Conservation (phyloP, 2,888 invertebrate genomes). For the Eledone cirrhosa region DNA sequence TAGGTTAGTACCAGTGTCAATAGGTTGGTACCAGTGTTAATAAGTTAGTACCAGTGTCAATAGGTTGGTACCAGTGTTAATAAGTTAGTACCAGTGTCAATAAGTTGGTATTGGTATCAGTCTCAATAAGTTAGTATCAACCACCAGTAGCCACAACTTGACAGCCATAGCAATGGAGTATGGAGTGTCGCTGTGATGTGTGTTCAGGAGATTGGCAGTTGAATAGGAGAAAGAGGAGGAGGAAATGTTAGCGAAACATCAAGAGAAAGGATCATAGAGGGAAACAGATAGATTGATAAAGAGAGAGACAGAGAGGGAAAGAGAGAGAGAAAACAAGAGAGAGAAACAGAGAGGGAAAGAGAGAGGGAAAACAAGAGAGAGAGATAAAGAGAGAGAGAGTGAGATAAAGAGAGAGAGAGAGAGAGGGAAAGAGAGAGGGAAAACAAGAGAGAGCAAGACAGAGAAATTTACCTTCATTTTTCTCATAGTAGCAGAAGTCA, state of each 20-base stretch:
- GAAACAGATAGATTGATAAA: not conserved
- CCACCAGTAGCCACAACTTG: too few species aligned
- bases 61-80: too few species aligned
- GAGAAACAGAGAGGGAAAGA: not conserved
- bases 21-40: too few species aligned
- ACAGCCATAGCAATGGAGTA: too few species aligned
- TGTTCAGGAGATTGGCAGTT: not conserved
- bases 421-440: not conserved
- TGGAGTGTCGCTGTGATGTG: not conserved
- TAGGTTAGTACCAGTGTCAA: too few species aligned
- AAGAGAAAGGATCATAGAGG: not conserved
- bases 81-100: too few species aligned
- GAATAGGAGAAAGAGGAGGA: not conserved
- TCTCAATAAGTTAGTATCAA: too few species aligned
- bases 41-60: too few species aligned
- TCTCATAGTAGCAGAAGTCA: constrained; percentile 65
- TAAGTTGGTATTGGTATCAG: too few species aligned
- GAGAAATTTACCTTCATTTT: constrained; percentile 59
- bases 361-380: too few species aligned
- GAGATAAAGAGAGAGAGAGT: not conserved
- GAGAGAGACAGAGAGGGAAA: not conserved
- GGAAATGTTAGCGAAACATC: not conserved
- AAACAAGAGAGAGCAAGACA: not conserved
- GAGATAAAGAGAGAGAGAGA: not conserved
- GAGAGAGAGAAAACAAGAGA: not conserved